Base-by-base conservation (phyloP, 2,113 vertebrate species). In the Laterallus jamaicensis region DNA sequence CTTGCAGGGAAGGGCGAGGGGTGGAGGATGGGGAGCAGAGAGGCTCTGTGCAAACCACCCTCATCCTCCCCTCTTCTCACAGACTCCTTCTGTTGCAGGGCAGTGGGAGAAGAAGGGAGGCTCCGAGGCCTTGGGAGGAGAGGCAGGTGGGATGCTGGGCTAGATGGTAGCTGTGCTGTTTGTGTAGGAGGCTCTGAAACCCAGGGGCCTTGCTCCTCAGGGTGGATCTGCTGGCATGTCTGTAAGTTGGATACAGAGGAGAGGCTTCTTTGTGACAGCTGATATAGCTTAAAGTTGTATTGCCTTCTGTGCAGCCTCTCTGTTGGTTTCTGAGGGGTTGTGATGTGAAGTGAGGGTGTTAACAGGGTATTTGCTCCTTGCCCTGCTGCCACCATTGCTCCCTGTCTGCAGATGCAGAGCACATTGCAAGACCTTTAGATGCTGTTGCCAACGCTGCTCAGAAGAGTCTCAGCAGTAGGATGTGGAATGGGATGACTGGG, bases 161-260 rank as follows among this genome's bases (percentile, higher is more conserved):
- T 18, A 12, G 44, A 2, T 3, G 3, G 40, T 8, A 6, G 37
- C 73, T 2, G 16, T 13, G 77, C 64, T 47, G 24, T n/a, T 20
- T 5, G 71, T 15, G 55, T 58, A 15, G 75, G 63, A 90, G 67
- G 8, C 86, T 74, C 20, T 1, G 44, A 40, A 82, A 50, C 6
- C 15, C 0, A 0, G 8, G 47, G 25, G 5, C 73, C n/a, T 13
- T 2, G 0, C 12, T 71, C 56, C 25, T 85, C 7, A 0, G 9
- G 1, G 55, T 1, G 1, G 86, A 28, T 68, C 66, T 74, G 28
- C 39, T 1, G 35, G 37, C 4, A 9, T 0, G 12, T 12, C 64
- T 91, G 39, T 9, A 26, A 11, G 42, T 1, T 28, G 68, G 52
- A 6, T 81, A 5, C 2, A 3, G 37, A 64, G 56, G 66, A 71